phyloP scores from a whole-genome alignment of 2,888 invertebrate species.

The Apodemia duryi region DNA sequence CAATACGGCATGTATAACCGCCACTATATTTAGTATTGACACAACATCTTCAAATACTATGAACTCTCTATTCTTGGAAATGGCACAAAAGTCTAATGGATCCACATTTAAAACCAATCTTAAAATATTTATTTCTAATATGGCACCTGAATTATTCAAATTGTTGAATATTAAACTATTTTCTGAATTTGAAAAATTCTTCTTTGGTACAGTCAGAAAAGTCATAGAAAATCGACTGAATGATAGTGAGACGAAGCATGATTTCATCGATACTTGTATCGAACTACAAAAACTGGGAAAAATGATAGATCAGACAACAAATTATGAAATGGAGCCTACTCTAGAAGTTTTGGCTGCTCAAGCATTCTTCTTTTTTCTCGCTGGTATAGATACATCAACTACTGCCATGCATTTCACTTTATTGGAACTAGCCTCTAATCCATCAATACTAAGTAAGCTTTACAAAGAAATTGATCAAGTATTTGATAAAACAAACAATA shows the following conservation, averaged over 20 bases:
- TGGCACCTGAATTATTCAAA: conserved; percentile 35
- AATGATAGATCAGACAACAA: conserved; percentile 30
- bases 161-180: conserved; percentile 30
- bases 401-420: conserved; percentile 47
- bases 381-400: conserved; percentile 60
- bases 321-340: conserved; percentile 35
- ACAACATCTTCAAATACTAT: conserved; percentile 45
- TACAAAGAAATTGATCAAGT: conserved; percentile 43
- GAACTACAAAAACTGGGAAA: conserved; percentile 33
- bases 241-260: conserved; percentile 29
- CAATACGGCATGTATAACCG: conserved; percentile 48
- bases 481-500: conserved; percentile 39
- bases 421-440: conserved; percentile 49
- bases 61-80: conserved; percentile 49
- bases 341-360: conserved; percentile 56
- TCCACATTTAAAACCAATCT: conserved; percentile 36
- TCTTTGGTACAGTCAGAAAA: conserved; percentile 33
- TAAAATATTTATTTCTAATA: conserved; percentile 36
- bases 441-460: conserved; percentile 45
- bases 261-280: conserved; percentile 37
- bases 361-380: conserved; percentile 64
- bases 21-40: conserved; percentile 58
- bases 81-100: conserved; percentile 35
- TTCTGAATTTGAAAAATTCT: conserved; percentile 32
- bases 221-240: conserved; percentile 29